Evolutionary conservation across 2,113 vertebrate genomes (phyloP).

Genomic region (Phrynocephalus versicolor): DNA sequence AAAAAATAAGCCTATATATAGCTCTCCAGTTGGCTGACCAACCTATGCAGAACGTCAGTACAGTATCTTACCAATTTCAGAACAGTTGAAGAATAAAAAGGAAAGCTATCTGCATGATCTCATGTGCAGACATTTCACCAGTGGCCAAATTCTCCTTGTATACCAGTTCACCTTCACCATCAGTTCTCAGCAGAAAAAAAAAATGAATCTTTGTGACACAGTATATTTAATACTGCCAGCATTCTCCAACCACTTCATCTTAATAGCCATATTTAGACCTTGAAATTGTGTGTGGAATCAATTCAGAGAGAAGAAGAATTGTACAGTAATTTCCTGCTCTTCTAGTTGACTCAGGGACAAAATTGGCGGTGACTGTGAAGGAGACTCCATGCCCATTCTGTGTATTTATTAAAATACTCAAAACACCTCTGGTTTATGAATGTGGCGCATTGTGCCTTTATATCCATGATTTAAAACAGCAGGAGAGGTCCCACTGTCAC

Average conservation of each 20-base stretch:
- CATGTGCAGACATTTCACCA: not conserved
- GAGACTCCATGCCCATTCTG: not conserved
- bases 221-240: not conserved
- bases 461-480: too few relatives aligned
- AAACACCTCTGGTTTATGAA: too few relatives aligned
- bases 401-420: not conserved
- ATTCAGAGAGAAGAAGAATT: not conserved
- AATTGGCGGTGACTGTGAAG: not conserved
- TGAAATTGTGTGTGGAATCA: not conserved
- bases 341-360: not conserved
- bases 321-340: not conserved
- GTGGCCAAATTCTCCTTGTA: not conserved
- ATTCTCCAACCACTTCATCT: not conserved
- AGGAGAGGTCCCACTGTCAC: too few relatives aligned
- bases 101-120: not conserved
- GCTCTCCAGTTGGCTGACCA: constrained; percentile 1
- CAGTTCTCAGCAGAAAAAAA: not conserved
- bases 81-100: constrained; percentile 2
- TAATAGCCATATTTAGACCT: not conserved
- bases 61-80: constrained; percentile 19
- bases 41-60: constrained; percentile 12
- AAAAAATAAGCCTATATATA: not conserved
- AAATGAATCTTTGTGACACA: not conserved
- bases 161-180: not conserved
- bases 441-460: too few relatives aligned